Conservation (phyloP, 2,888 invertebrate genomes). For the Eupithecia centaureata region DNA sequence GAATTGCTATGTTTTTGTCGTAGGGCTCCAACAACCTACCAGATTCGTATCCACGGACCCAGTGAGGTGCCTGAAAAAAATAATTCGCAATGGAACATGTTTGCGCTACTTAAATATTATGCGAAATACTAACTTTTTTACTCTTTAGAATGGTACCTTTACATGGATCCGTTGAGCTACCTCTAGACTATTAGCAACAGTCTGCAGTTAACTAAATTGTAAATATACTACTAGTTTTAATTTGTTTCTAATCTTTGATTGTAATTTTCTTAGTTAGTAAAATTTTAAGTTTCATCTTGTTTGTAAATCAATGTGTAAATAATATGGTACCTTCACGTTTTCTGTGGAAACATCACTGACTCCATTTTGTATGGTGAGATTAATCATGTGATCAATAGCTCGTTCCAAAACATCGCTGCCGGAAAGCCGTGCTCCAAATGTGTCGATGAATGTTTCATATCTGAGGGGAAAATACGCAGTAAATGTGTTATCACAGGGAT, state of each 20-base stretch:
- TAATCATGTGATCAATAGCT: slow-evolving; percentile 86
- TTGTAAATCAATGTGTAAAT: not conserved
- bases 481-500: not conserved
- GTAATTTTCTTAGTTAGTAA: no score
- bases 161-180: no score
- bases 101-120: no score
- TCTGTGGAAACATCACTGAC: slow-evolving; percentile 87
- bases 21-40: slow-evolving; percentile 85
- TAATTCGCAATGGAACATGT: not conserved
- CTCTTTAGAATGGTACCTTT: no score
- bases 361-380: slow-evolving; percentile 57
- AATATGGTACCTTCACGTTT: slow-evolving; percentile 72
- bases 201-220: no score
- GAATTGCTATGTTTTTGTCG: slow-evolving; percentile 82
- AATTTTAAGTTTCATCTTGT: not conserved
- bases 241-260: no score
- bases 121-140: no score
- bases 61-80: slow-evolving; percentile 65
- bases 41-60: slow-evolving; percentile 86
- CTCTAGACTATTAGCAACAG: no score
- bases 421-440: slow-evolving; percentile 85
- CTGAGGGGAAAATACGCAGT: slow-evolving; percentile 44
- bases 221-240: no score
- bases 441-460: slow-evolving; percentile 66
- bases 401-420: slow-evolving; percentile 85